Conservation (phyloP, 2,113 vertebrate genomes). For the Theristicus caerulescens region DNA sequence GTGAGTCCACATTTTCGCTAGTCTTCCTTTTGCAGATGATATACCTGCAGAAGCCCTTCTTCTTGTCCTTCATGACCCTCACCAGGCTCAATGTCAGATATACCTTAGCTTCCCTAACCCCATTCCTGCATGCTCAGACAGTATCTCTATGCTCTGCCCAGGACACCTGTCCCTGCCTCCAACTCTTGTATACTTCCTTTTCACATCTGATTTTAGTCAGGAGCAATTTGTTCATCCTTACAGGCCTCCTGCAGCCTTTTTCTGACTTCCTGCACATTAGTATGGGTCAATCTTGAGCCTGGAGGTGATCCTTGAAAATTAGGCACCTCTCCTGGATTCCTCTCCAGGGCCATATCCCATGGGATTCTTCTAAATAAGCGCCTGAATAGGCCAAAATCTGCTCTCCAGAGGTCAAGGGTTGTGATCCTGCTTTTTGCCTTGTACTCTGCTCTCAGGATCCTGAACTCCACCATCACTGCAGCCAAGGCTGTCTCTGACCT, state of each 20-base stretch:
- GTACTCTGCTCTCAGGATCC: not conserved
- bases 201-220: not conserved
- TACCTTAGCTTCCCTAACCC: not conserved
- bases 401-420: not conserved
- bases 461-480: not conserved
- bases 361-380: not conserved
- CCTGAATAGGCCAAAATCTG: not conserved
- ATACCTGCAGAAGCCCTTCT: not conserved
- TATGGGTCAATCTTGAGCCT: not conserved
- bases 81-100: not conserved
- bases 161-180: not conserved
- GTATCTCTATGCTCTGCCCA: not conserved
- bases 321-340: not conserved
- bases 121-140: not conserved
- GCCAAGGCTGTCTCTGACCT: not conserved
- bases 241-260: not conserved
- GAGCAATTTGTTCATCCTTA: not conserved
- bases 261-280: not conserved
- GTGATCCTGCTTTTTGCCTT: not conserved
- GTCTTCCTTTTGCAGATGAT: not conserved
- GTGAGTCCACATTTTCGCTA: not conserved
- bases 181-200: not conserved
- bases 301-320: not conserved
- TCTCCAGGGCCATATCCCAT: not conserved
- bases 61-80: not conserved